These are phyloP conservation scores for Sternotherus odoratus DNA, from an alignment of 2,797 vertebrate species.

Conservation along the genomic window DNA sequence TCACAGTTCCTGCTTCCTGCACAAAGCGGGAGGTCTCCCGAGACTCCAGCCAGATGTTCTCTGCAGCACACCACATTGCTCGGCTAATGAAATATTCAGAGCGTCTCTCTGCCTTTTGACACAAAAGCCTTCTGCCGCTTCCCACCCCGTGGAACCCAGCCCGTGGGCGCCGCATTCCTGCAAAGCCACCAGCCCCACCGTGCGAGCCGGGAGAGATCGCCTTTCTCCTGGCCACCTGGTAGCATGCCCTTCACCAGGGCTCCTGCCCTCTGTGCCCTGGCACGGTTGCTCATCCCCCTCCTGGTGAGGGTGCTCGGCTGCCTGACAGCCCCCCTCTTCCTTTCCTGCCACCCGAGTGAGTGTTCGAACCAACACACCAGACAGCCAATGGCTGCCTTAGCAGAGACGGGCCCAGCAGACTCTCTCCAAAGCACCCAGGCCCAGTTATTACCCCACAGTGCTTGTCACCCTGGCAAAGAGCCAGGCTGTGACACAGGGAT, in stretches of 20 bases:
- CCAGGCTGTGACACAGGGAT: too few species aligned
- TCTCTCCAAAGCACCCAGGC: too few species aligned
- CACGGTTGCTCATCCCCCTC: too few species aligned
- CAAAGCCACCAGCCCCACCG: neutral
- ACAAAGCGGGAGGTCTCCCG: constrained; percentile 68
- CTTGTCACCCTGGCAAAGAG: too few species aligned
- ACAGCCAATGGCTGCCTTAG: neutral
- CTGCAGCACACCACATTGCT: constrained; percentile 67
- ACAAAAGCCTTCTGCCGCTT: constrained; percentile 66
- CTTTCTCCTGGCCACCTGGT: neutral
- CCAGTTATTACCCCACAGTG: too few species aligned
- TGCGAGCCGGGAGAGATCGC: neutral
- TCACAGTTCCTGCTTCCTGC: constrained; percentile 77
- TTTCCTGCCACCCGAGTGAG: too few species aligned
- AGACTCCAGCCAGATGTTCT: constrained; percentile 79
- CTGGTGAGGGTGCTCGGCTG: neutral
- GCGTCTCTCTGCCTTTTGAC: constrained; percentile 69
- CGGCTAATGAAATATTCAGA: constrained; percentile 80
- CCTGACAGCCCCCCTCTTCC: neutral
- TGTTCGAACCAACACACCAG: neutral
- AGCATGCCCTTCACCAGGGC: neutral
- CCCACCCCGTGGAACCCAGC: constrained; percentile 21
- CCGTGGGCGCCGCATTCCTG: constrained; percentile 45
- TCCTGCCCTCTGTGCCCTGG: neutral
- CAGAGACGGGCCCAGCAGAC: neutral